phyloP scores from a whole-genome alignment of 2,888 invertebrate species.

The Pristionchus japonicus region DNA sequence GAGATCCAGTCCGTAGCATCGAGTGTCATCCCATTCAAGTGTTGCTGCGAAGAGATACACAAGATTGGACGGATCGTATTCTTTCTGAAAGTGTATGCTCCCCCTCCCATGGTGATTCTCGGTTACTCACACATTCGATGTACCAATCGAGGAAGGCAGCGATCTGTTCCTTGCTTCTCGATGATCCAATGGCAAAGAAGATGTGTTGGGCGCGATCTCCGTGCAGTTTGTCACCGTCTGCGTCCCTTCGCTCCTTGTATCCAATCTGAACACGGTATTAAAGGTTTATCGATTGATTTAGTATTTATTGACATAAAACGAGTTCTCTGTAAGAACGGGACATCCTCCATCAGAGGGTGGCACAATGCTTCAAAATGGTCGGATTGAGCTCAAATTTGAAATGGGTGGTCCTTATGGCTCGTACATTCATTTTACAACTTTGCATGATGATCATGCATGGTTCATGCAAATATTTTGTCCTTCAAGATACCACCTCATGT shows the following conservation, averaged over 20 bases:
- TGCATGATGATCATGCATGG: too few species aligned
- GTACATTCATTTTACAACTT: too few species aligned
- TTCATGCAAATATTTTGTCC: too few species aligned
- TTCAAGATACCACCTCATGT: too few species aligned
- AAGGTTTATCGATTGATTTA: neutral
- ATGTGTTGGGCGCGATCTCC: conserved; percentile 25
- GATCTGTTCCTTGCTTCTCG: conserved; percentile 23
- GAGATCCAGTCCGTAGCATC: conserved; percentile 11
- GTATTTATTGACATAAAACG: too few species aligned
- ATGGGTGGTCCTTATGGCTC: too few species aligned
- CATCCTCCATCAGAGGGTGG: too few species aligned
- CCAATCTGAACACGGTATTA: neutral
- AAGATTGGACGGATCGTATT: conserved; percentile 17
- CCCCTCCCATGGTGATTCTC: neutral
- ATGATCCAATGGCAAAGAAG: conserved; percentile 28
- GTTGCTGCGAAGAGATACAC: conserved; percentile 22
- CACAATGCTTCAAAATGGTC: too few species aligned
- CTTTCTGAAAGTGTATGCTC: neutral
- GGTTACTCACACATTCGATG: neutral
- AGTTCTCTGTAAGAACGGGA: too few species aligned
- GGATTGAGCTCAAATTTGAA: too few species aligned
- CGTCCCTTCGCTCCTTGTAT: conserved; percentile 36
- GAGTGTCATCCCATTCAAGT: conserved; percentile 20
- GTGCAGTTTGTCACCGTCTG: conserved; percentile 14
- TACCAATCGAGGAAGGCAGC: neutral